Evolutionary conservation across 2,888 invertebrate genomes (phyloP).

Genomic region (Xiphydria camelus): DNA sequence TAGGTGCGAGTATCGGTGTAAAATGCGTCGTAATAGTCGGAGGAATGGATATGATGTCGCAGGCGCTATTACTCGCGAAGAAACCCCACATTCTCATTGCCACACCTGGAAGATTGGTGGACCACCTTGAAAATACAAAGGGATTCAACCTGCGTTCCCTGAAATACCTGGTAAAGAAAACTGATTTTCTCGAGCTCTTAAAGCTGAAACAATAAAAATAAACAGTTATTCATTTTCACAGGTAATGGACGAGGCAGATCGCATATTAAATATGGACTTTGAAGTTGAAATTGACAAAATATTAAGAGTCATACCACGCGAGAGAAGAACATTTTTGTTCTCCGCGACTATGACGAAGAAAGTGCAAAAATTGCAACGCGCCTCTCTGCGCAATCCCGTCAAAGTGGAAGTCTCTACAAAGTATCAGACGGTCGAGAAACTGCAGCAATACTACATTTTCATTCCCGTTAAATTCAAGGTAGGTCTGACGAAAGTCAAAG

Average conservation of each 20-base stretch:
- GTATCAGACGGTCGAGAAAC: conserved; percentile 96
- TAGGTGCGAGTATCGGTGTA: conserved; percentile 87
- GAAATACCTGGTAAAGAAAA: conserved; percentile 73
- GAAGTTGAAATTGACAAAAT: conserved; percentile 98
- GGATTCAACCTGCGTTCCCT: conserved; percentile 90
- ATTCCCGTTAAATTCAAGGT: conserved; percentile 96
- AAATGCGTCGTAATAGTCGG: conserved; percentile 97
- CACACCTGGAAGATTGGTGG: conserved; percentile 93
- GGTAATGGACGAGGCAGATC: conserved; percentile 99
- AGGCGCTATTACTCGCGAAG: conserved; percentile 86
- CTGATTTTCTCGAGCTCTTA: neutral
- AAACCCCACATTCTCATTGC: conserved; percentile 97
- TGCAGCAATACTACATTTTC: conserved; percentile 93
- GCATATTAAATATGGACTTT: conserved; percentile 99
- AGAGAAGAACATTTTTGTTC: conserved; percentile 90
- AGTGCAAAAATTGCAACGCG: conserved; percentile 93
- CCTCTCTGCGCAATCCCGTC: conserved; percentile 91
- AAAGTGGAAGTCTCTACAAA: conserved; percentile 96
- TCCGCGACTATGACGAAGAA: conserved; percentile 99
- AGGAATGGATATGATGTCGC: conserved; percentile 98
- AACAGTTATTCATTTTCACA: conserved; percentile 43
- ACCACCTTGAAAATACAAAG: conserved; percentile 97
- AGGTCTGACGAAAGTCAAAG: too few relatives aligned
- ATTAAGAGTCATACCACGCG: conserved; percentile 85
- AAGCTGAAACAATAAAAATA: conserved; percentile 2